Base-by-base conservation (phyloP, 2,797 vertebrate species). In the Luscinia luscinia region DNA sequence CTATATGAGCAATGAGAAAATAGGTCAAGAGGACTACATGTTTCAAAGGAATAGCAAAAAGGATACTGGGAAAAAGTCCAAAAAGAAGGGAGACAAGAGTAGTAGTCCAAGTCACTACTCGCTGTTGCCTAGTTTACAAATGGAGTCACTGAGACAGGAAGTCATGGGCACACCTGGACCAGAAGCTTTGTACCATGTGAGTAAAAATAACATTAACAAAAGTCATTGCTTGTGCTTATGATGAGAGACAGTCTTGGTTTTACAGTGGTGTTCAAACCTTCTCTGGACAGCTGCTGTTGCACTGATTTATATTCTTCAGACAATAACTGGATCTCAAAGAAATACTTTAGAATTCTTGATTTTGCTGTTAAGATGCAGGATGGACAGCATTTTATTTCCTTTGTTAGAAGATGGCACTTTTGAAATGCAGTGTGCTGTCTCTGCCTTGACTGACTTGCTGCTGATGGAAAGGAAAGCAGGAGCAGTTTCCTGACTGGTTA, bases 21-120 rank as follows among this genome's bases (percentile, higher is more conserved):
- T 98, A 94, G 98, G 98, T 93, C 97, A 98, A 49, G 99, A 99
- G 28, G 99, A 99, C 79, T 99, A 99, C 97, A 97, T 99, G 97
- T 98, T 99, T 96, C 98, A 99, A 51, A 99, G 99, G 96, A 99
- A 98, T 93, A 98, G 99, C 97, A 99, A 99, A 97, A 98, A 99
- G 96, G 99, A 99, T 97, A 99, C 99, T 4, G 99, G 99, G 22
- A 99, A 99, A 94, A 98, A 99, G 49, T 97, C 98, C 55, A 99
- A 99, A 98, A 99, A 99, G 98, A 99, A 99, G 78, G 98, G 98
- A 83, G 99, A 99, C 93, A 99, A 99, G 97, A 98, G 98, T 45
- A 98, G 98, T 92, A 99, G 99, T 96, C 99, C 99, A 85, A 98
- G 98, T 97, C 99, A 99, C 97, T 99, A 99, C 73, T 98, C 98